These are phyloP conservation scores for Falco naumanni DNA, from an alignment of 2,797 vertebrate genomes.

Conservation along the genomic window DNA sequence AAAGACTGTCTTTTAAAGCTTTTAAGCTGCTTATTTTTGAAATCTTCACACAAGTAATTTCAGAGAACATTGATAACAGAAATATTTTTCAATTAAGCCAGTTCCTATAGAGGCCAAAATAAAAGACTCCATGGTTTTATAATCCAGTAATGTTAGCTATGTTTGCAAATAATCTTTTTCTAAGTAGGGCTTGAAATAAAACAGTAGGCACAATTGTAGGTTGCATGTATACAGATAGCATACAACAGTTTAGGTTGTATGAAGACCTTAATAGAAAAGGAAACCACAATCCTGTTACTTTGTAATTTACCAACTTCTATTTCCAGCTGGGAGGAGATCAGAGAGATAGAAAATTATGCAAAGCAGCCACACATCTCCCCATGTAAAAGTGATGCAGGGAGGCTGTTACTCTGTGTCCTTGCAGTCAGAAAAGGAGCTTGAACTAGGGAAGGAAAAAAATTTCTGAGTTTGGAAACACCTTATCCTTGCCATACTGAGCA, in stretches of 20 bases:
- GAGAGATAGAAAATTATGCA: neutral
- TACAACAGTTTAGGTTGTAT: neutral
- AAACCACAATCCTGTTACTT: neutral
- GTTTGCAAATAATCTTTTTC: neutral
- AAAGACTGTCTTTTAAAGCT: neutral
- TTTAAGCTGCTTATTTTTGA: neutral
- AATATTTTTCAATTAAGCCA: neutral
- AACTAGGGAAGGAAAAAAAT: neutral
- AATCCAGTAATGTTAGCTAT: neutral
- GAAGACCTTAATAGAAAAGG: neutral
- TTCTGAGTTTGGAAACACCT: neutral
- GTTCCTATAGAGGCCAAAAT: neutral
- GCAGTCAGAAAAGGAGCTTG: neutral
- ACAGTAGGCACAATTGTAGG: neutral
- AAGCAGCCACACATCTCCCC: neutral
- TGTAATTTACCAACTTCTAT: neutral
- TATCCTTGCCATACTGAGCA: neutral
- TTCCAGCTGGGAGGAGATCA: neutral
- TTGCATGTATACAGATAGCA: neutral
- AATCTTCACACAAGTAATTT: neutral
- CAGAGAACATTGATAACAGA: neutral
- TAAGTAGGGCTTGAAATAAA: neutral
- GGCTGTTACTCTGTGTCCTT: neutral
- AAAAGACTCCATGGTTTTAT: neutral
- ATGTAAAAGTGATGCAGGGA: neutral